Evolutionary conservation across 2,888 invertebrate species (phyloP).

Genomic region (Fragum whitleyi): DNA sequence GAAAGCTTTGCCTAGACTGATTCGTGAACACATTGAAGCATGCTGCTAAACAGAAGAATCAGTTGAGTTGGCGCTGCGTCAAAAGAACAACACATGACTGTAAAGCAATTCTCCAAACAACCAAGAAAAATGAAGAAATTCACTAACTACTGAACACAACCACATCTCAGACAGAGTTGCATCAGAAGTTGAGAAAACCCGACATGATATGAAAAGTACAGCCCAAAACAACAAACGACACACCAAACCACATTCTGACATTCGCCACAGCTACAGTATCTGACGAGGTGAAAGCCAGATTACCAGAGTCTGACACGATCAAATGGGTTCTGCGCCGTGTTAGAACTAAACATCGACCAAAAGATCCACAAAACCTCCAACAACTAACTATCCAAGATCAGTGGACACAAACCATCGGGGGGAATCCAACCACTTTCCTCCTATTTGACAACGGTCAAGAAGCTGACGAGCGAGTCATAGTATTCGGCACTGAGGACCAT

Average conservation of each 20-base stretch:
- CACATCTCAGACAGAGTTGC: conserved; percentile 8
- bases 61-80: conserved; percentile 5
- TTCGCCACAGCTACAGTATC: background rate
- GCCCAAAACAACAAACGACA: conserved; percentile 1
- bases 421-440: conserved; percentile 2
- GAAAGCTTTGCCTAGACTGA: conserved; percentile 10
- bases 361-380: conserved; percentile 13
- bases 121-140: background rate
- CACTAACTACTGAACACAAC: conserved; percentile 5
- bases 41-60: conserved; percentile 5
- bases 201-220: background rate
- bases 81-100: background rate
- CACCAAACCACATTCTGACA: conserved; percentile 14
- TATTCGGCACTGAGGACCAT: conserved; percentile 10
- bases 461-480: conserved; percentile 11
- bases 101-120: conserved; percentile 13
- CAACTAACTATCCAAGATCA: conserved; percentile 1
- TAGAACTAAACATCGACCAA: conserved; percentile 3
- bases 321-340: conserved; percentile 1
- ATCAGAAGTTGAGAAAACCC: conserved; percentile 7
- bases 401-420: background rate
- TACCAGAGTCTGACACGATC: conserved; percentile 3
- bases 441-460: conserved; percentile 22
- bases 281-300: conserved; percentile 5
- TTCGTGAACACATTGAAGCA: conserved; percentile 20